These are phyloP conservation scores for Tapera naevia DNA, from an alignment of 2,797 vertebrate genomes.

Conservation along the genomic window DNA sequence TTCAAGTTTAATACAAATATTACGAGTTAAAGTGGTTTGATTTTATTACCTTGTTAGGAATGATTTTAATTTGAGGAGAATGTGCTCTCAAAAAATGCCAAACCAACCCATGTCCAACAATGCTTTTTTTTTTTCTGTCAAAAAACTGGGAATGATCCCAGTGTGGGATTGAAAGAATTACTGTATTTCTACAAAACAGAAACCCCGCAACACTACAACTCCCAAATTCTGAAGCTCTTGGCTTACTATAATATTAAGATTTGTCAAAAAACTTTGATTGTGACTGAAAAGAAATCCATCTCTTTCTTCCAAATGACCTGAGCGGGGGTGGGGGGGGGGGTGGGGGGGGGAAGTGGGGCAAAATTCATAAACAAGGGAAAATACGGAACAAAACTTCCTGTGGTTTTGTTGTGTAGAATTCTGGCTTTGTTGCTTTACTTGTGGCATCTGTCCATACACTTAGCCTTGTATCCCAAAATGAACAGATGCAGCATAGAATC, in stretches of 20 bases:
- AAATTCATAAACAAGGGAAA: not conserved
- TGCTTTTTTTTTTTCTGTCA: not conserved
- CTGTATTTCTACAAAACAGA: not conserved
- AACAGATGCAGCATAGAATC: not conserved
- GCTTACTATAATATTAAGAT: not conserved
- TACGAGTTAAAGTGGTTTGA: not conserved
- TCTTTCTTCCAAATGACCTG: not conserved
- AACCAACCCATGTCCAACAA: not conserved
- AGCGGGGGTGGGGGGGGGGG: no score
- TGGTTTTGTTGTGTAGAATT: not conserved
- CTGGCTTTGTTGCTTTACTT: not conserved
- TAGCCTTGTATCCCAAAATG: not conserved
- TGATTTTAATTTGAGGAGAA: constrained; percentile 5
- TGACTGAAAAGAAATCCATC: not conserved
- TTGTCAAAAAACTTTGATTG: not conserved
- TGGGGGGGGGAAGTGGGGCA: not conserved
- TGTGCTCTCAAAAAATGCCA: not conserved
- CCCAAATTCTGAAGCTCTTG: not conserved
- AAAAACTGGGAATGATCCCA: not conserved
- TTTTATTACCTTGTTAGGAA: not conserved
- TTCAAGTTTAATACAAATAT: not conserved
- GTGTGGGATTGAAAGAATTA: not conserved
- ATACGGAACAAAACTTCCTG: not conserved
- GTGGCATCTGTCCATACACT: not conserved
- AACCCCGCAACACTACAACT: rapidly evolving